phyloP scores from a whole-genome alignment of 2,888 invertebrate species.

The Gandaritis pyraliata region DNA sequence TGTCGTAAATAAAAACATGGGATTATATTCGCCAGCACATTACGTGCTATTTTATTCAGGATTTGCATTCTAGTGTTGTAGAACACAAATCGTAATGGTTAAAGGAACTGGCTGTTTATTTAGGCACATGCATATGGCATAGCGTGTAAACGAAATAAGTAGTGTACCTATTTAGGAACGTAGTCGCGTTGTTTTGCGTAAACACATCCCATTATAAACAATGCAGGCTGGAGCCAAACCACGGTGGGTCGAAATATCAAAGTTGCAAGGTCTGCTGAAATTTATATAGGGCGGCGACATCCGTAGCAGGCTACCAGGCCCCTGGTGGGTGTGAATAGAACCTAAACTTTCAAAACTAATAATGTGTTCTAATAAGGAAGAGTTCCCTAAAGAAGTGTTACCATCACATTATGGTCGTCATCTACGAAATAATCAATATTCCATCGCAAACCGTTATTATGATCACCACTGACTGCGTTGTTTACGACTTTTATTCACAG shows the following conservation, averaged over 20 bases:
- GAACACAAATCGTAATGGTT: neutral
- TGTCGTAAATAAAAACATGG: neutral
- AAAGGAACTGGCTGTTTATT: neutral
- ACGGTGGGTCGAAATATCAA: constrained; percentile 48
- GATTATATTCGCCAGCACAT: no score
- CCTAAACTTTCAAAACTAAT: constrained; percentile 45
- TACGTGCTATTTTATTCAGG: no score
- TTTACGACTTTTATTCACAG: no score
- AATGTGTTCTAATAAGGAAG: constrained; percentile 41
- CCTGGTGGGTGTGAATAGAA: constrained; percentile 40
- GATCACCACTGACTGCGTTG: neutral
- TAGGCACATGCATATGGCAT: constrained; percentile 8
- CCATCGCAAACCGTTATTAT: no score
- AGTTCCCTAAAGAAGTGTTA: neutral
- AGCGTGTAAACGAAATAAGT: constrained; percentile 9
- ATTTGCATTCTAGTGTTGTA: no score
- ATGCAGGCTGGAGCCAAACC: constrained; percentile 42
- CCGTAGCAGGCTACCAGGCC: constrained; percentile 47
- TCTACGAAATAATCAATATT: neutral
- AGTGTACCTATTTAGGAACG: constrained; percentile 11
- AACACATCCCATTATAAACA: constrained; percentile 43
- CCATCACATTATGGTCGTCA: neutral
- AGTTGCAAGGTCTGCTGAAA: constrained; percentile 45
- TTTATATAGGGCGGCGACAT: constrained; percentile 50
- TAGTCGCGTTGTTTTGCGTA: constrained; percentile 23